Percentiles rank a stretch among this genome's conserved stretches.
Evolutionary conservation across 2,888 invertebrate genomes (phyloP).

Genomic region (Synanthedon andrenaeformis): DNA sequence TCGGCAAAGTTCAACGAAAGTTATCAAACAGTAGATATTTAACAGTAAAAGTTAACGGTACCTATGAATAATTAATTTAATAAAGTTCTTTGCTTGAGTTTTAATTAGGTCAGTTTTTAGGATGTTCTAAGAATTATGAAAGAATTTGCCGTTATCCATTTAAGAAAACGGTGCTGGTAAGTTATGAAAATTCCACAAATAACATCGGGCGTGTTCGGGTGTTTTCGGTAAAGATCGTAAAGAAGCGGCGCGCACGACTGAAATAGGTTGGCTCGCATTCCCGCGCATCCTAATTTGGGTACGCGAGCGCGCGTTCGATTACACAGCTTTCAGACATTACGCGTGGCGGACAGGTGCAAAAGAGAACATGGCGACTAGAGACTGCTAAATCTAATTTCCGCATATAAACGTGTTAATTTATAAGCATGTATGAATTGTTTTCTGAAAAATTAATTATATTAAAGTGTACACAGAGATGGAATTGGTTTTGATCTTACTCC

Average conservation of each 20-base stretch:
- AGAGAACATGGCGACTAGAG: neutral
- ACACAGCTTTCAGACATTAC: conserved; percentile 31
- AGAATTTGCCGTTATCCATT: conserved; percentile 13
- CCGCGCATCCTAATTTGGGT: conserved; percentile 72
- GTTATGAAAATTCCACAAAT: conserved; percentile 43
- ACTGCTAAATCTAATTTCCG: too few species aligned
- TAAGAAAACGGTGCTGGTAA: conserved; percentile 28
- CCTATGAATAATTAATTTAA: neutral
- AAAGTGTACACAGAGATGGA: too few species aligned
- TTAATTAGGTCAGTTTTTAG: conserved; percentile 1
- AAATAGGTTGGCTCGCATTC: conserved; percentile 52
- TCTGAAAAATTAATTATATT: too few species aligned
- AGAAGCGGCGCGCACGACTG: conserved; percentile 46
- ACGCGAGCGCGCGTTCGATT: conserved; percentile 39
- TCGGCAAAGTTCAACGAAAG: too few species aligned
- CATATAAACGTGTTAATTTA: too few species aligned
- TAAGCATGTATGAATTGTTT: too few species aligned
- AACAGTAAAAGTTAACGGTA: too few species aligned
- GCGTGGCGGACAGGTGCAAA: conserved; percentile 15
- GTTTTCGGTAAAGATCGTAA: conserved; percentile 25
- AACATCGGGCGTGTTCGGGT: conserved; percentile 44
- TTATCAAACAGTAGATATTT: too few species aligned
- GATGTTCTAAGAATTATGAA: conserved; percentile 3
- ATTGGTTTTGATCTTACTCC: too few species aligned
- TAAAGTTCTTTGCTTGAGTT: neutral